Evolutionary conservation across 2,888 invertebrate genomes (phyloP), one percentile per base, ranked within the genome.

Genomic region (Gasteruption jaculator): DNA sequence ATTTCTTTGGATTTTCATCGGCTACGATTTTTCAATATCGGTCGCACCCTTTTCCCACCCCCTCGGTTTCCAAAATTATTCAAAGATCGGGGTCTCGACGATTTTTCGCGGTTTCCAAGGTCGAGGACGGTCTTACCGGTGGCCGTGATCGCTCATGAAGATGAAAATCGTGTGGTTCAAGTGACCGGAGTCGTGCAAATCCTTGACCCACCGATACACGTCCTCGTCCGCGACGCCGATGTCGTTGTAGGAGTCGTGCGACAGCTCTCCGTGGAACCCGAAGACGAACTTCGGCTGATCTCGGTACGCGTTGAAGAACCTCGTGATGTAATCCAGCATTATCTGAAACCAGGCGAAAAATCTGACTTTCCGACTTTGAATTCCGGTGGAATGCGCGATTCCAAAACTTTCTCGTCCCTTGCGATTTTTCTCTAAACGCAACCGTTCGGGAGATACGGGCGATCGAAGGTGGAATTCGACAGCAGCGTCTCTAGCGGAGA

Each of bases 121-220:
- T 24, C n/a, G 3, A 37, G 32, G 11, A 19, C n/a, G 22, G 11
- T 18, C 33, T 56, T 59, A 86, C 83, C 89, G 83, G 48, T 86
- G 84, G 0, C 95, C 95, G 68, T 96, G 95, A 72, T 96, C 95
- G 4, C 91, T 86, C 91, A 95, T 91, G 3, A 95, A 63, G 39
- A 95, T 81, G 0, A 96, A 71, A 49, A 95, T 63, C 0, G 94
- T 90, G 54, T 90, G 81, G 47, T 92, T 82, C 12, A 92, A 72
- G 25, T 80, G 71, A 0, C 83, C 82, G 1, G 74, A 74, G 4
- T 73, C 62, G 29, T 80, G 72, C 12, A 92, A 71, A 22, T 75
- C 71, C 31, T 73, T 72, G n/a, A 94, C 63, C 74, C 86, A 85
- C 0, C 75, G 58, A 4, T 75, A 67, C 1, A 88, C 65, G 62